These are phyloP conservation scores for Bothrops jararaca DNA, from an alignment of 2,113 vertebrate species.

Conservation along the genomic window DNA sequence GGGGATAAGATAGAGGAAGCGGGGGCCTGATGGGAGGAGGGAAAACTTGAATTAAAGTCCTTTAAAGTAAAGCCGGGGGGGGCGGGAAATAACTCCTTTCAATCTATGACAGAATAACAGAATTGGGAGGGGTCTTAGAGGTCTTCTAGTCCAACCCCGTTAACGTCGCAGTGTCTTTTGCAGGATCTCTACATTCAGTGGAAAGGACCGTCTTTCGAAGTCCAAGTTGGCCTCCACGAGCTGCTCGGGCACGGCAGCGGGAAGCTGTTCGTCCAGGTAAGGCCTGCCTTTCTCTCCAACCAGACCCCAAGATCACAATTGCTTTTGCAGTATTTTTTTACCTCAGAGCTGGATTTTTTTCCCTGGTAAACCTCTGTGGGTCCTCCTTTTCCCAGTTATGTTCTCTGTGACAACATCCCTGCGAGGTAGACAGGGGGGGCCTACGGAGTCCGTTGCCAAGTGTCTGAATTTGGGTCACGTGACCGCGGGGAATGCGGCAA, in stretches of 20 bases:
- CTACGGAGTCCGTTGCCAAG: too few relatives aligned
- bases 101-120: background rate
- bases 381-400: background rate
- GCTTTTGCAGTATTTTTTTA: background rate
- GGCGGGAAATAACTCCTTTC: background rate
- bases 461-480: too few relatives aligned
- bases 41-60: background rate
- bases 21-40: background rate
- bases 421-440: too few relatives aligned
- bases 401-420: background rate
- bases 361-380: background rate
- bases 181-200: slow-evolving; percentile 86
- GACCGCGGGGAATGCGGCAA: too few relatives aligned
- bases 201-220: slow-evolving; percentile 88
- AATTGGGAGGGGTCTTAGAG: background rate
- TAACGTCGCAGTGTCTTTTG: background rate
- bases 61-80: background rate
- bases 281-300: background rate
- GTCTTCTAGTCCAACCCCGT: background rate
- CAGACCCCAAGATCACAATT: background rate
- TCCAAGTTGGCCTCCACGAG: slow-evolving; percentile 90
- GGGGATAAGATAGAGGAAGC: too few relatives aligned
- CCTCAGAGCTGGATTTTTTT: too few relatives aligned
- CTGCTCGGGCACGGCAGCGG: slow-evolving; percentile 88
- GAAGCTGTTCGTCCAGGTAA: slow-evolving; percentile 87